These are phyloP conservation scores for Hydropsyche tenuis DNA, from an alignment of 1,140 invertebrate genomes.

Conservation along the genomic window DNA sequence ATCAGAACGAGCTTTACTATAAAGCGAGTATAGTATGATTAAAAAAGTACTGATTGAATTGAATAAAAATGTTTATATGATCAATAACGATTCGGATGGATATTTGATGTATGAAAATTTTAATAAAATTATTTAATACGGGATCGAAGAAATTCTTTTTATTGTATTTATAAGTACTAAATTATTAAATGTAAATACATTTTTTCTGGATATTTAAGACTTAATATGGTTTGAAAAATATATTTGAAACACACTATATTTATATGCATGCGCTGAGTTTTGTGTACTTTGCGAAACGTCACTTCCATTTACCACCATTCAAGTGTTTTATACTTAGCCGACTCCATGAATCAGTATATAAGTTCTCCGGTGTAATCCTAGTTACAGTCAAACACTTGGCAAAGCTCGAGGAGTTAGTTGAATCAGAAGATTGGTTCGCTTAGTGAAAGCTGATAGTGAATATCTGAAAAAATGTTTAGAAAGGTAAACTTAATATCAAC, in stretches of 20 bases:
- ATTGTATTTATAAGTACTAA: no score
- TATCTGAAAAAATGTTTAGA: not conserved
- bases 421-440: not conserved
- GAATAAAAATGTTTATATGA: no score
- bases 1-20: constrained; percentile 6
- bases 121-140: no score
- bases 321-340: not conserved
- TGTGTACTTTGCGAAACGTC: constrained; percentile 18
- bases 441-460: not conserved
- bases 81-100: no score
- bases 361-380: not conserved
- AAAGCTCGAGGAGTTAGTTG: not conserved
- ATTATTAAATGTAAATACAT: no score
- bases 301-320: constrained; percentile 9
- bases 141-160: no score
- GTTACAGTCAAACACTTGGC: not conserved
- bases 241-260: no score
- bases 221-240: no score
- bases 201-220: no score
- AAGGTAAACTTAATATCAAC: not conserved
- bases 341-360: constrained; percentile 4
- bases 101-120: no score
- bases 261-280: not conserved
- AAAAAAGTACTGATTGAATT: no score
- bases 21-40: no score